phyloP scores from a whole-genome alignment of 30 jellyfish, hydroid and myxozoan genomes.

The Mastigias papua region DNA sequence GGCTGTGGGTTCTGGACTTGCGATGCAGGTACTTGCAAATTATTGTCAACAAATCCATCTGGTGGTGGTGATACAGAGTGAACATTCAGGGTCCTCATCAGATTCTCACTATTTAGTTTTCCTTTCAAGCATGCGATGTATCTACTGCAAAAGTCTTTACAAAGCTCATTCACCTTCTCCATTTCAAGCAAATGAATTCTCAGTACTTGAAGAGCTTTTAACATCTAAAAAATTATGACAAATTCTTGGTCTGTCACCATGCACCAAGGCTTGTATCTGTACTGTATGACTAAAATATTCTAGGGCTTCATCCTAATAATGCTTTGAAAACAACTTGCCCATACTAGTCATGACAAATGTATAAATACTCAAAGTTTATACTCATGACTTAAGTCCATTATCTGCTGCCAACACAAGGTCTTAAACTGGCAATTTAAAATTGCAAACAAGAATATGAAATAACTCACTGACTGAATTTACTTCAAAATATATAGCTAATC shows the following conservation, averaged over 20 bases:
- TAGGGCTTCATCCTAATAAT: no score
- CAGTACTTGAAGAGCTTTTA: constrained; percentile 92
- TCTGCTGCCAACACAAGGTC: no score
- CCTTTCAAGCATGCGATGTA: constrained; percentile 95
- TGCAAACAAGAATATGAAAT: no score
- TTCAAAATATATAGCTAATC: no score
- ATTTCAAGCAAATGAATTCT: constrained; percentile 91
- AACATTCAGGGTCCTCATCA: constrained; percentile 93
- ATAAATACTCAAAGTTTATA: no score
- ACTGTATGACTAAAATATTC: no score
- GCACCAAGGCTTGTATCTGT: no score
- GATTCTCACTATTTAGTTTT: constrained; percentile 94
- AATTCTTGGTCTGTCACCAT: not conserved
- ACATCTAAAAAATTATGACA: constrained; percentile 66
- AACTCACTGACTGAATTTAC: no score
- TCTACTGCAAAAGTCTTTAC: constrained; percentile 96
- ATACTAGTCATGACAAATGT: no score
- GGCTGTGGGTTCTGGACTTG: constrained; percentile 70
- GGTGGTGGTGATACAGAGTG: constrained; percentile 88
- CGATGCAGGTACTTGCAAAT: constrained; percentile 23
- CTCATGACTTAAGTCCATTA: no score
- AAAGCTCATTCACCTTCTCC: constrained; percentile 94
- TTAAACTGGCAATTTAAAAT: no score
- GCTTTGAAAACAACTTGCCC: no score
- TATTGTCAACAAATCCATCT: constrained; percentile 54